Evolutionary conservation across 1,140 invertebrate species (phyloP).

Genomic region (Zaprionus capensis): DNA sequence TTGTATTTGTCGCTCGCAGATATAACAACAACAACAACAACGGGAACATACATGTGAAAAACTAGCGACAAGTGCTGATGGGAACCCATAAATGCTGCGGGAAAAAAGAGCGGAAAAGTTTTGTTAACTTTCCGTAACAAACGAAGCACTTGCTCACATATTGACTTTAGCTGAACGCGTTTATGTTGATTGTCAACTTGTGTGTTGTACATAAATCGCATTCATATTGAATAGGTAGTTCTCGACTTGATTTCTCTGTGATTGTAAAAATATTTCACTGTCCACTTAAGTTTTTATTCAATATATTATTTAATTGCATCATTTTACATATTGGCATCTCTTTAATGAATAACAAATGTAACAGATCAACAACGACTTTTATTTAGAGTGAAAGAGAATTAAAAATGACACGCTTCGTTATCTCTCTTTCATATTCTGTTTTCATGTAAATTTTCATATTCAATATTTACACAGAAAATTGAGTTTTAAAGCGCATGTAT

Average conservation of each 20-base stretch:
- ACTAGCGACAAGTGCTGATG: conserved; percentile 66
- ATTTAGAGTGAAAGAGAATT: not conserved
- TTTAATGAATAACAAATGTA: not conserved
- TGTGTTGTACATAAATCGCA: not conserved
- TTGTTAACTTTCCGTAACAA: conserved; percentile 71
- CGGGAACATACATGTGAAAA: conserved; percentile 29
- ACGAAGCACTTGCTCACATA: conserved; percentile 72
- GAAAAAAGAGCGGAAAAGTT: conserved; percentile 52
- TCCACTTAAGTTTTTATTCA: not conserved
- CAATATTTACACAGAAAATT: conserved; percentile 72
- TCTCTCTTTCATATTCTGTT: conserved; percentile 32
- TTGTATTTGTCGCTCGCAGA: conserved; percentile 46
- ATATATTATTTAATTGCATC: not conserved
- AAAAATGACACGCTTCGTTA: conserved; percentile 16
- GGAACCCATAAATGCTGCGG: conserved; percentile 66
- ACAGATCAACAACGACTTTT: not conserved
- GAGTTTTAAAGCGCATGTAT: conserved; percentile 56
- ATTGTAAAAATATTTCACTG: not conserved
- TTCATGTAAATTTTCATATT: conserved; percentile 64
- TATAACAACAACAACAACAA: conserved; percentile 16
- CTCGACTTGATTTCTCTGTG: not conserved
- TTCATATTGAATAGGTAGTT: not conserved
- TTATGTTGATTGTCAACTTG: conserved; percentile 60
- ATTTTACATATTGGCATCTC: not conserved
- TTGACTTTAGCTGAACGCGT: conserved; percentile 71